phyloP scores from a whole-genome alignment of 1,140 invertebrate genomes.

The Drosophila auraria region DNA sequence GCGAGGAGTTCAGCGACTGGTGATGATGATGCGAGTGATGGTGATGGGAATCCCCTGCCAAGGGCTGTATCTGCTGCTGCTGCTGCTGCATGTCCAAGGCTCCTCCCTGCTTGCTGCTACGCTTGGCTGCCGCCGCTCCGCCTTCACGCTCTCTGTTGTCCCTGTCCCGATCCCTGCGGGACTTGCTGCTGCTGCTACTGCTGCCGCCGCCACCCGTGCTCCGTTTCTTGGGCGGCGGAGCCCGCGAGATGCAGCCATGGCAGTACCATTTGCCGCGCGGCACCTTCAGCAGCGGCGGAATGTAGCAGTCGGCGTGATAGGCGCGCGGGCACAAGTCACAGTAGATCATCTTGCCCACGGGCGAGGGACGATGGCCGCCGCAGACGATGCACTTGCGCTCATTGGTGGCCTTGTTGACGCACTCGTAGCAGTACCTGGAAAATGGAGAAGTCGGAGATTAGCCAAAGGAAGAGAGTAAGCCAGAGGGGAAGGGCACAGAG shows the following conservation, averaged over 20 bases:
- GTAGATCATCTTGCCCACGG: slow-evolving; percentile 90
- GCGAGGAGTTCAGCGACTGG: slow-evolving; percentile 85
- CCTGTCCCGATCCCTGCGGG: slow-evolving; percentile 65
- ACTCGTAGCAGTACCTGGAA: slow-evolving; percentile 96
- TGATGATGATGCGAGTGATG: slow-evolving; percentile 49
- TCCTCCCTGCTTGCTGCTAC: slow-evolving; percentile 59
- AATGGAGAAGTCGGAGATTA: neutral
- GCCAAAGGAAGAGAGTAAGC: neutral
- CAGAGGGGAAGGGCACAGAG: neutral
- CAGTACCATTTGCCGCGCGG: slow-evolving; percentile 95
- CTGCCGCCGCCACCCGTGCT: slow-evolving; percentile 65
- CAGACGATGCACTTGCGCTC: slow-evolving; percentile 95
- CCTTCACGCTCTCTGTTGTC: slow-evolving; percentile 27
- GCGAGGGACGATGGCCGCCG: slow-evolving; percentile 89
- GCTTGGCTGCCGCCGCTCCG: slow-evolving; percentile 58
- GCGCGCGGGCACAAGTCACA: slow-evolving; percentile 96
- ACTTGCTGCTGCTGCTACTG: slow-evolving; percentile 67
- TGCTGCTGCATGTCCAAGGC: slow-evolving; percentile 40
- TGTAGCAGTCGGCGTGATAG: slow-evolving; percentile 96
- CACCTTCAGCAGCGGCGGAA: slow-evolving; percentile 94
- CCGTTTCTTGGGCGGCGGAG: slow-evolving; percentile 88
- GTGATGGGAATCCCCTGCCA: slow-evolving; percentile 40
- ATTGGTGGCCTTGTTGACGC: slow-evolving; percentile 97
- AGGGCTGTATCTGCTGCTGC: slow-evolving; percentile 34
- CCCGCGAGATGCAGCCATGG: slow-evolving; percentile 91